Evolutionary conservation across 2,888 invertebrate species (phyloP).

Genomic region (Acanthosepion pharaonis): DNA sequence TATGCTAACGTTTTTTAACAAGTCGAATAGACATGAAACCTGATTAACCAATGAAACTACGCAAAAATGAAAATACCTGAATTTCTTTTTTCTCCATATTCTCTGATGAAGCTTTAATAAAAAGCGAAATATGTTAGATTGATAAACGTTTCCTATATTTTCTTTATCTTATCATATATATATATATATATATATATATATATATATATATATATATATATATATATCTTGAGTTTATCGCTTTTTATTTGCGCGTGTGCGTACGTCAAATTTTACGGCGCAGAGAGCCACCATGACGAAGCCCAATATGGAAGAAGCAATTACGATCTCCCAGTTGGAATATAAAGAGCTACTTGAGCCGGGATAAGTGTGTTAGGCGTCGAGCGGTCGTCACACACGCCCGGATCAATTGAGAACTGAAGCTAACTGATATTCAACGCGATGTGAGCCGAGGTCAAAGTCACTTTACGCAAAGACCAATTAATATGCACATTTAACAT

Average conservation of each 20-base stretch:
- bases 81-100: no score
- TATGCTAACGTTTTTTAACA: neutral
- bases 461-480: neutral
- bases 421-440: neutral
- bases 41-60: no score
- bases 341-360: neutral
- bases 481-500: constrained; percentile 33
- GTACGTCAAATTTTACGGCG: no score
- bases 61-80: no score
- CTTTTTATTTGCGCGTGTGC: no score
- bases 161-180: neutral
- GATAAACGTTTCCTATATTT: no score
- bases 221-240: neutral
- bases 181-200: neutral
- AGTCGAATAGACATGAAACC: no score
- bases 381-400: neutral
- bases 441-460: constrained; percentile 4
- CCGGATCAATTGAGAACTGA: neutral
- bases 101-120: no score
- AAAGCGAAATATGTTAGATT: no score
- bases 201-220: neutral
- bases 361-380: neutral
- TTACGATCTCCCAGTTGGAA: neutral
- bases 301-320: neutral
- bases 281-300: neutral